Evolutionary conservation across 1,140 invertebrate genomes (phyloP), one percentile per base, ranked within the genome.

Genomic region (Philaenus spumarius): DNA sequence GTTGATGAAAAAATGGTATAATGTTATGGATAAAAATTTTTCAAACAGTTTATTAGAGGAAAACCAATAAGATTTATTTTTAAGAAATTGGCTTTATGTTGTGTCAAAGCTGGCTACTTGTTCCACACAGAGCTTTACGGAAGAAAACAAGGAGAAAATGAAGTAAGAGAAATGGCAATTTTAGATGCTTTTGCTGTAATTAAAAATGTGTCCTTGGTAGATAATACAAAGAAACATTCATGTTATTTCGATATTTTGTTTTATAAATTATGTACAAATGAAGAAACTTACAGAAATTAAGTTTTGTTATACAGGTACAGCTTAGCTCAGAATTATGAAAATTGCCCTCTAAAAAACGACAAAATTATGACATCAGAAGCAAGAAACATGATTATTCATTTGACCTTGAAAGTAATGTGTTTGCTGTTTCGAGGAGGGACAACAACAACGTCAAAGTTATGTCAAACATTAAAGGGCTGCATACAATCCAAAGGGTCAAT

Each of bases 211-310:
- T 12, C 9, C 30, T 4, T 45, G 7, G 20, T 59, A 5, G 15
- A 50, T 5, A 53, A 59, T 35, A 48, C 47, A n/a, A n/a, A 19
- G 3, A 37, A 53, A n/a, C 57, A 79, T 54, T 34, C 1, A 17
- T 51, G 50, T 42, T 59, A 47, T 73, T 63, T 64, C 30, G 61
- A 60, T 40, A 63, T 73, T 67, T 63, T 71, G 64, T 47, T n/a
- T 71, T 59, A 45, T 69, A 56, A 55, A 66, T 67, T 65, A 68
- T 67, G 50, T 66, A 71, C 48, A 69, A 66, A 12, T 55, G 40
- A 15, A 60, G 39, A 23, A 34, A 15, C 5, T 55, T 6, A 43
- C 20, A 19, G 37, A 47, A 55, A 20, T 40, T 7, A 46, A 23
- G 14, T 11, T 59, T 11, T n/a, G 34, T 14, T 57, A 54, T 22